phyloP scores from a whole-genome alignment of 2,113 vertebrate species.

The Carassius carassius region DNA sequence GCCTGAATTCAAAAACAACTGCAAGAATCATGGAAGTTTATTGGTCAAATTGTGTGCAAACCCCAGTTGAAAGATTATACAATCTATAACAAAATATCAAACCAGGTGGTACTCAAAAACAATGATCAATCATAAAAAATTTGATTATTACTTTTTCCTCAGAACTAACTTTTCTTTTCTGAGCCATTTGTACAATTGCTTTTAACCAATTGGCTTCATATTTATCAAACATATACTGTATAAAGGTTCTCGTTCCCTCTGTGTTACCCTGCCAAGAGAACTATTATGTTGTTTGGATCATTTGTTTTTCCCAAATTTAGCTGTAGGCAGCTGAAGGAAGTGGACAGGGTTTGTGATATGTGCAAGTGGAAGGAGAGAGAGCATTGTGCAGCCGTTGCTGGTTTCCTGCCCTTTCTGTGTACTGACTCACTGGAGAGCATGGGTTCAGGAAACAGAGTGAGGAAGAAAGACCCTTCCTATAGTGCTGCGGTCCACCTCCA shows the following conservation, averaged over 20 bases:
- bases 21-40: background rate
- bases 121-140: background rate
- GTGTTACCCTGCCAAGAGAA: background rate
- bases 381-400: slow-evolving; percentile 40
- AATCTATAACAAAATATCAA: background rate
- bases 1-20: background rate
- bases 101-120: background rate
- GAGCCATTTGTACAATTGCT: background rate
- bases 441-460: slow-evolving; percentile 53
- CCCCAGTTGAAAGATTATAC: background rate
- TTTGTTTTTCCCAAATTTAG: slow-evolving; percentile 49
- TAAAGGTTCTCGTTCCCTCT: background rate
- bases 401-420: slow-evolving; percentile 48
- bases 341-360: slow-evolving; percentile 46
- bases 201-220: background rate
- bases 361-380: background rate
- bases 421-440: slow-evolving; percentile 27
- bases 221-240: background rate
- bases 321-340: slow-evolving; percentile 34
- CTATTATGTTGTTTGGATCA: slow-evolving; percentile 4
- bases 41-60: background rate
- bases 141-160: background rate
- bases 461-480: slow-evolving; percentile 53
- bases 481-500: slow-evolving; percentile 22
- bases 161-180: background rate